A percentile compares a stretch with the other conserved stretches of the same genome.
phyloP scores from a whole-genome alignment of 2,888 invertebrate species.

The Hirtodrosophila cameraria region DNA sequence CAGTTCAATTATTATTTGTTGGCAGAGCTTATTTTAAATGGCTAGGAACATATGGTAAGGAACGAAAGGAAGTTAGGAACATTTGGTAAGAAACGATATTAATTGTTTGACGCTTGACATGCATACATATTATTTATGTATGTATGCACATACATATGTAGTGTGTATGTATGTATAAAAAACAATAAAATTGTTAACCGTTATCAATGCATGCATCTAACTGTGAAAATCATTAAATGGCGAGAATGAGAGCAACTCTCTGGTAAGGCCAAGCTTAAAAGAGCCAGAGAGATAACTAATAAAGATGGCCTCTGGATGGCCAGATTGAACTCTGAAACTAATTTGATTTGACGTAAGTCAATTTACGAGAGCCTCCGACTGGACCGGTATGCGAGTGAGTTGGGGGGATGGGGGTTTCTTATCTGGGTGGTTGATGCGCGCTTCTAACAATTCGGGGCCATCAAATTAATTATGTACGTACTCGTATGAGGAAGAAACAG shows the following conservation, averaged over 20 bases:
- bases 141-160: not conserved
- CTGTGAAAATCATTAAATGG: constrained; percentile 44
- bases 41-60: constrained; percentile 1
- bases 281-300: constrained; percentile 39
- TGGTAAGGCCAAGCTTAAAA: constrained; percentile 14
- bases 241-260: constrained; percentile 4
- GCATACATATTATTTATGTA: too few relatives aligned
- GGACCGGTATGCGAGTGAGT: not conserved
- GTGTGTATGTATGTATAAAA: not conserved
- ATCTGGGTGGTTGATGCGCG: constrained; percentile 47
- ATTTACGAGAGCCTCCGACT: constrained; percentile 49
- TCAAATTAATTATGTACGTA: constrained; percentile 64
- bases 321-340: constrained; percentile 49
- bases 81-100: not conserved
- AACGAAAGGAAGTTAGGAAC: not conserved
- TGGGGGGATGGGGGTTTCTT: constrained; percentile 39
- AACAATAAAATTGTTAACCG: constrained; percentile 20
- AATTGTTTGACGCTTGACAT: too few relatives aligned
- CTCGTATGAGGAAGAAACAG: constrained; percentile 46
- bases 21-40: too few relatives aligned
- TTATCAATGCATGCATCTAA: constrained; percentile 42
- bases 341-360: constrained; percentile 67
- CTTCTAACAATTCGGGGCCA: constrained; percentile 53
- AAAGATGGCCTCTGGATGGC: constrained; percentile 22
- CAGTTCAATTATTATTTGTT: constrained; percentile 2